Evolutionary conservation across 2,888 invertebrate species (phyloP).

Genomic region (Hypselothyrea guttata): DNA sequence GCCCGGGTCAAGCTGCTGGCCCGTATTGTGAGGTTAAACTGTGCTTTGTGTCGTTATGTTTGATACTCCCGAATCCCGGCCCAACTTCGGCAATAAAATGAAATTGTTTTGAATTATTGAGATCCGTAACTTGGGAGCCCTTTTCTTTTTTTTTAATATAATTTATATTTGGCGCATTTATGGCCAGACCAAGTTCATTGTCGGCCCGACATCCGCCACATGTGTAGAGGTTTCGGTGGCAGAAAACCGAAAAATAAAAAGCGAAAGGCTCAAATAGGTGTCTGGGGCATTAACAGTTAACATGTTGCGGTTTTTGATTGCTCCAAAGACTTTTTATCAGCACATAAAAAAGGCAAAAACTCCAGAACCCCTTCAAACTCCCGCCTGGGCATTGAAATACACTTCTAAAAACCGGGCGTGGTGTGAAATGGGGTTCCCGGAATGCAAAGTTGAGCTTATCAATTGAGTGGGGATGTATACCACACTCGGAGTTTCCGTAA

Average conservation of each 20-base stretch:
- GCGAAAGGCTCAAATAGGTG: constrained; percentile 61
- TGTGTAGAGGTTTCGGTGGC: constrained; percentile 24
- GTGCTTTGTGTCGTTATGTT: constrained; percentile 44
- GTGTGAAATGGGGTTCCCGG: not conserved
- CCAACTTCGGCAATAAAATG: constrained; percentile 64
- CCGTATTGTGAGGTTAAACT: constrained; percentile 61
- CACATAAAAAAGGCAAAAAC: constrained; percentile 54
- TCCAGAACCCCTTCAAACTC: constrained; percentile 1
- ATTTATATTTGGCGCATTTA: constrained; percentile 71
- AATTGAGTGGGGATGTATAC: constrained; percentile 17
- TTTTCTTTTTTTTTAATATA: constrained; percentile 57
- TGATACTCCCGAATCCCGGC: constrained; percentile 17
- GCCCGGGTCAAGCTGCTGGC: constrained; percentile 54
- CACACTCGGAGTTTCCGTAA: not conserved
- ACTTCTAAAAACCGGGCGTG: constrained; percentile 21
- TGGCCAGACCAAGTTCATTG: constrained; percentile 41
- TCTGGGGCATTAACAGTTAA: constrained; percentile 74
- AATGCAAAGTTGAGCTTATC: constrained; percentile 33
- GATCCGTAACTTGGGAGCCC: constrained; percentile 53
- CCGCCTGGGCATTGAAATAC: constrained; percentile 3
- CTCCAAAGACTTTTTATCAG: constrained; percentile 60
- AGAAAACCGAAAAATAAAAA: constrained; percentile 8
- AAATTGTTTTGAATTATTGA: constrained; percentile 78
- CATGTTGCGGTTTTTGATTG: constrained; percentile 74
- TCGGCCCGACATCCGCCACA: constrained; percentile 18